Conservation (phyloP, 1,140 invertebrate species). For the Arion vulgaris region DNA sequence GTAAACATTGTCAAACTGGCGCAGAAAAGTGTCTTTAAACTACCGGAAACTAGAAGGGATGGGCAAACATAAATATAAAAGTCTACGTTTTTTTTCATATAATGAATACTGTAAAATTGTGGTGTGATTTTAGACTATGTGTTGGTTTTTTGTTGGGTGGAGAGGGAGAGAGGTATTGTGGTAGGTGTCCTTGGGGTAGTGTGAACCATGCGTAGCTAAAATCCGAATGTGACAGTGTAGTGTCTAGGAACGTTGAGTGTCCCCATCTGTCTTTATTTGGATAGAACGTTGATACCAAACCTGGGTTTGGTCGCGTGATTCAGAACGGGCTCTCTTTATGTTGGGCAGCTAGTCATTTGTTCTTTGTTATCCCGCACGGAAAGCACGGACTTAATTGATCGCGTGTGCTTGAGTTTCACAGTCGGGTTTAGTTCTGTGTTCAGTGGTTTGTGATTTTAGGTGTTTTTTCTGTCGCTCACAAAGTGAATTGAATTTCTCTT, state of each 20-base stretch:
- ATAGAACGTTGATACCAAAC: background rate
- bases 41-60: too few species aligned
- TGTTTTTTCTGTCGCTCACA: background rate
- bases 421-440: background rate
- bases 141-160: too few species aligned
- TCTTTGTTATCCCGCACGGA: background rate
- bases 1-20: too few species aligned
- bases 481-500: background rate
- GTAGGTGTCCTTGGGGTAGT: too few species aligned
- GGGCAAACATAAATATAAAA: too few species aligned
- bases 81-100: too few species aligned
- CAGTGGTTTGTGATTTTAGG: background rate
- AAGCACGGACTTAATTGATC: background rate
- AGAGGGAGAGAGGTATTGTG: background rate
- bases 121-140: too few species aligned
- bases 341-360: background rate
- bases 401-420: background rate
- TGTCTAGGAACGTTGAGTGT: background rate
- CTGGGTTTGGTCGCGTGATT: background rate
- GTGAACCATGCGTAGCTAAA: too few species aligned
- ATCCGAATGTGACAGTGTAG: too few species aligned
- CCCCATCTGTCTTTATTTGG: background rate
- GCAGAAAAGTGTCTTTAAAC: too few species aligned
- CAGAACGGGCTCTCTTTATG: conserved; percentile 3
- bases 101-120: too few species aligned